Evolutionary conservation across 2,113 vertebrate genomes (phyloP).

Genomic region (Chelonoidis abingdonii): DNA sequence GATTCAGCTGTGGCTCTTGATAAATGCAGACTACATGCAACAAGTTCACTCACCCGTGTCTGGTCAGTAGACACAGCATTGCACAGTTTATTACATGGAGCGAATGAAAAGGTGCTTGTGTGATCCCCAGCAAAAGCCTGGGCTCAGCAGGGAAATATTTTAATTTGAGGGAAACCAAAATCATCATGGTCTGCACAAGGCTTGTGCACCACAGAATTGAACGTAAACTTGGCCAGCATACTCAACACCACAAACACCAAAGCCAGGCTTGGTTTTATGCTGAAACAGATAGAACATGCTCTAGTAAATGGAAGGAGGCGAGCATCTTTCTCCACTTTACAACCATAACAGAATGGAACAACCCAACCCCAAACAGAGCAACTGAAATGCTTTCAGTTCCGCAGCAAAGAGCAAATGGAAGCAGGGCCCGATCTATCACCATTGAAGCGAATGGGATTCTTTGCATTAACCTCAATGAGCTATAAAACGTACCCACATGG

Average conservation of each 20-base stretch:
- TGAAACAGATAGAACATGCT: neutral
- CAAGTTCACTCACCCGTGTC: neutral
- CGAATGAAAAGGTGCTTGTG: rapidly evolving
- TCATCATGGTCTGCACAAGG: neutral
- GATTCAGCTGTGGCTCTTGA: slow-evolving; percentile 16
- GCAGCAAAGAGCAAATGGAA: slow-evolving; percentile 61
- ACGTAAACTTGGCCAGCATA: neutral
- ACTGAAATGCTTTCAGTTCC: slow-evolving; percentile 33
- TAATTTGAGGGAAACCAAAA: neutral
- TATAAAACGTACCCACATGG: slow-evolving; percentile 39
- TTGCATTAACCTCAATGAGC: slow-evolving; percentile 40
- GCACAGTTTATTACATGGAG: rapidly evolving
- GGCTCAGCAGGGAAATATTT: neutral
- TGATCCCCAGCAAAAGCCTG: neutral
- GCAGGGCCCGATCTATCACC: slow-evolving; percentile 9
- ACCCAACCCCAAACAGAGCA: neutral
- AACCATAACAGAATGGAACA: slow-evolving; percentile 9
- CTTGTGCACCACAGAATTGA: neutral
- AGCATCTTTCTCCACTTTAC: slow-evolving; percentile 22
- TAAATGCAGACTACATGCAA: slow-evolving; percentile 51
- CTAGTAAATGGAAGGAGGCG: neutral
- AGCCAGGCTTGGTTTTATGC: slow-evolving; percentile 12
- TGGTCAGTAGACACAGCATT: slow-evolving; percentile 13
- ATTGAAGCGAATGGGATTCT: slow-evolving; percentile 46
- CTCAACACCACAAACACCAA: neutral